Evolutionary conservation across 1,140 invertebrate genomes (phyloP), one percentile per base, ranked within the genome.

Genomic region (Drosophila dunni): DNA sequence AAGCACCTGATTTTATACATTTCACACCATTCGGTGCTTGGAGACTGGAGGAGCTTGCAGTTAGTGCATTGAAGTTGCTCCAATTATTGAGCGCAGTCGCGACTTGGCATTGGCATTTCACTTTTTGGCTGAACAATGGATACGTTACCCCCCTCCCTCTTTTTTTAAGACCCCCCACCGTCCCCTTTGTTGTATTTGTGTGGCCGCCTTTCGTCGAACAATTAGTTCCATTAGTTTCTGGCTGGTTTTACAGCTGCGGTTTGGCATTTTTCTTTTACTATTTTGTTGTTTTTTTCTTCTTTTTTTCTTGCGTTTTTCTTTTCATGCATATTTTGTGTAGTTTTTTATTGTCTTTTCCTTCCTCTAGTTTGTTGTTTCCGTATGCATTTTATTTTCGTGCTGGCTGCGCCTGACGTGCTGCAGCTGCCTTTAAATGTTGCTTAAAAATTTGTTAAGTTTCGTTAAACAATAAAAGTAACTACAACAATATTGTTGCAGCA

Each of bases 141-240:
- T 61, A 50, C 45, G 45, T 57, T 48, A 24, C 57, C 61, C 46
- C 33, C 46, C 48, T 20, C 36, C 50, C 46, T 48, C 10, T 11
- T 33, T 40, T 50, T 44, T 20, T 36, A 15, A 3, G 38, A 6
- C 24, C 34, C 56, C 7, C 17, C 20, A 38, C 29, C 15, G 13
- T 3, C n/a, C 20, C 13, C 5, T 17, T 36, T 13, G 15, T 13
- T 6, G 20, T 29, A 42, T 46, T 40, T 13, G 53, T 75, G 66
- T 88, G 83, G 83, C 83, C 84, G 83, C 79, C 69, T 88, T 88
- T 88, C 81, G 80, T 78, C 54, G 40, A 53, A 82, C 84, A 88
- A 88, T 88, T 88, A 88, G 84, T 88, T 88, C 80, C 84, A 88
- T 88, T 88, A 89, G 80, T 88, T 88, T 84, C 65, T 56, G 64